A percentile compares a stretch with the other conserved stretches of the same genome.
Conservation (phyloP, 2,888 invertebrate genomes). For the Idaea aversata region DNA sequence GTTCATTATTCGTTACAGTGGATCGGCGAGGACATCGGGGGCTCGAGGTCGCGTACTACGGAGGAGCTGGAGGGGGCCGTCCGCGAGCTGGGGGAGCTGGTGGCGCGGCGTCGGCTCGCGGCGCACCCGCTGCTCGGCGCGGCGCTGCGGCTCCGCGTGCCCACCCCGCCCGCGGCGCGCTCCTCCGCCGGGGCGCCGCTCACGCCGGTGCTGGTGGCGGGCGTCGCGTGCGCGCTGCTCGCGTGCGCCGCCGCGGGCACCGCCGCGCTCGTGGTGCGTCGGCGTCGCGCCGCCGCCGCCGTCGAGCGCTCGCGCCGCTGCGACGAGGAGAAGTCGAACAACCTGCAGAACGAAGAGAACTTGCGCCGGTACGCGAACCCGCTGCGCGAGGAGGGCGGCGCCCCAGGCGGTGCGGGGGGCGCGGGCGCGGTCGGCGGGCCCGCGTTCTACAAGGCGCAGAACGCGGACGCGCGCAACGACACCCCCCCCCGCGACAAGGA, state of each 20-base stretch:
- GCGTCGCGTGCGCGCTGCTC: constrained; percentile 31
- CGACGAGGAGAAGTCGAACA: constrained; percentile 94
- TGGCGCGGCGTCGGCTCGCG: constrained; percentile 62
- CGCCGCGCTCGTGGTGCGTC: constrained; percentile 41
- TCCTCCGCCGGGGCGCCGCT: constrained; percentile 83
- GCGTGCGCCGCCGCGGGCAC: constrained; percentile 57
- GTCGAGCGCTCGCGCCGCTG: constrained; percentile 82
- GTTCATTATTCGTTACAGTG: constrained; percentile 42
- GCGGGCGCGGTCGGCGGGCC: constrained; percentile 81
- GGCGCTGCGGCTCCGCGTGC: constrained; percentile 60
- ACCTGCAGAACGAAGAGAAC: constrained; percentile 94
- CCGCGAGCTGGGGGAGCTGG: constrained; percentile 63
- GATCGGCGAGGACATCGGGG: constrained; percentile 65
- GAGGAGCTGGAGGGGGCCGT: constrained; percentile 53
- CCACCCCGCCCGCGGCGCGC: constrained; percentile 35
- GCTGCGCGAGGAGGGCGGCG: constrained; percentile 81
- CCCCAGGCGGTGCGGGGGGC: constrained; percentile 54
- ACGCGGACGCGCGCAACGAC: constrained; percentile 91
- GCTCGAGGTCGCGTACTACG: constrained; percentile 43
- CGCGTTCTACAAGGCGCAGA: constrained; percentile 90
- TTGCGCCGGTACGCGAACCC: constrained; percentile 91
- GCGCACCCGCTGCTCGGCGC: constrained; percentile 65
- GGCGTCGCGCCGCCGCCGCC: constrained; percentile 62
- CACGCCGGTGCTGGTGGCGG: constrained; percentile 44
- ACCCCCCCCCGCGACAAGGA: constrained; percentile 88